phyloP scores from a whole-genome alignment of 1,140 invertebrate genomes.

The Lepidurus arcticus region DNA sequence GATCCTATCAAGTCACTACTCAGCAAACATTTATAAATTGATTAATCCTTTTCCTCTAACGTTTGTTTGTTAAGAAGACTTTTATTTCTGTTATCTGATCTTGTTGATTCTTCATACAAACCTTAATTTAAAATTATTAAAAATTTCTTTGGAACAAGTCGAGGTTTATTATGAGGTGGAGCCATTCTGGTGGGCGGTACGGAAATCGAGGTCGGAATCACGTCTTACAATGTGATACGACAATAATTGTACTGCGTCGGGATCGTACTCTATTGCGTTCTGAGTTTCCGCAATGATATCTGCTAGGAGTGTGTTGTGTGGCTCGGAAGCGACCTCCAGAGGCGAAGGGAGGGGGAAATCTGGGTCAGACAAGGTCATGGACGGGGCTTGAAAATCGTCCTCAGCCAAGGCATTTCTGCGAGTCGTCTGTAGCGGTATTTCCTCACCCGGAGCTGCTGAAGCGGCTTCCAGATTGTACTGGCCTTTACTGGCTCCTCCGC shows the following conservation, averaged over 20 bases:
- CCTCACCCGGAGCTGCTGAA: neutral
- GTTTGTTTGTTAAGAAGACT: conserved; percentile 1
- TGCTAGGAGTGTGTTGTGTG: neutral
- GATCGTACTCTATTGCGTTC: neutral
- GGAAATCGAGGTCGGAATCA: conserved; percentile 22
- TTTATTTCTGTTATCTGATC: neutral
- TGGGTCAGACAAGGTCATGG: neutral
- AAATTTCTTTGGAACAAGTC: neutral
- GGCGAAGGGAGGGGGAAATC: conserved; percentile 27
- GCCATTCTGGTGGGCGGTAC: neutral
- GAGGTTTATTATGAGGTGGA: neutral
- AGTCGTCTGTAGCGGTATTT: neutral
- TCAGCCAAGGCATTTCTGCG: neutral
- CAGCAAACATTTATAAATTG: conserved; percentile 8
- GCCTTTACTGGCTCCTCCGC: neutral
- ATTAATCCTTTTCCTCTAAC: neutral
- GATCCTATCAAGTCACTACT: conserved; percentile 19
- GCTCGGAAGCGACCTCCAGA: neutral
- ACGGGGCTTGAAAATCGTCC: neutral
- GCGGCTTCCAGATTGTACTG: neutral
- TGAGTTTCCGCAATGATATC: conserved; percentile 16
- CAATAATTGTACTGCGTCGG: conserved; percentile 26
- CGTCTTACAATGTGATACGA: conserved; percentile 20
- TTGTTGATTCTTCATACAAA: neutral
- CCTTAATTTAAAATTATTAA: neutral